A percentile compares a stretch with the other conserved stretches of the same genome.
Conservation (phyloP, 2,888 invertebrate species). For the Elegia similella region DNA sequence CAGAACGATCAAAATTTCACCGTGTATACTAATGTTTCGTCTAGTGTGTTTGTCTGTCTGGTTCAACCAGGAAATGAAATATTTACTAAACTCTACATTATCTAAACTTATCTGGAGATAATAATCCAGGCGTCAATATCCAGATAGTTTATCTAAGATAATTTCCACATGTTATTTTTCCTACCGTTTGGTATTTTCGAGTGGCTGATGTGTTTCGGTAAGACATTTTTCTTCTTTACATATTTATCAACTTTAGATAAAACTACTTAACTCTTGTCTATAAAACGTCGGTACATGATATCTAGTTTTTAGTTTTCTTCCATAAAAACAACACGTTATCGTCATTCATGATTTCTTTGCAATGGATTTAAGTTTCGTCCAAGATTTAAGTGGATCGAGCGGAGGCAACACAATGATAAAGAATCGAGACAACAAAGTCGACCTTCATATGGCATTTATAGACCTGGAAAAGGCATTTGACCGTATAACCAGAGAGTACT, state of each 20-base stretch:
- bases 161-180: conserved; percentile 10
- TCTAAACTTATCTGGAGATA: not conserved
- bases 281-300: too few species aligned
- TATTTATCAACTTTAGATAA: not conserved
- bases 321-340: not conserved
- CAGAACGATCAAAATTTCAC: too few species aligned
- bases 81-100: not conserved
- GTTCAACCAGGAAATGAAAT: not conserved
- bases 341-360: too few species aligned
- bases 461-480: too few species aligned
- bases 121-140: not conserved
- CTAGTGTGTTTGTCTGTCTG: not conserved
- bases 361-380: too few species aligned
- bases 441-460: too few species aligned
- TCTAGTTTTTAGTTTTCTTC: too few species aligned
- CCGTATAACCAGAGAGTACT: too few species aligned
- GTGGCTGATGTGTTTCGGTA: not conserved
- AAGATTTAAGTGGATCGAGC: too few species aligned
- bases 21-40: not conserved
- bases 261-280: too few species aligned
- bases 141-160: conserved; percentile 7
- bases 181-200: not conserved
- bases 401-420: too few species aligned
- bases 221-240: not conserved
- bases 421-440: too few species aligned